Evolutionary conservation across 1,140 invertebrate species (phyloP), one percentile per base, ranked within the genome.

Genomic region (Temnothorax longispinosus): DNA sequence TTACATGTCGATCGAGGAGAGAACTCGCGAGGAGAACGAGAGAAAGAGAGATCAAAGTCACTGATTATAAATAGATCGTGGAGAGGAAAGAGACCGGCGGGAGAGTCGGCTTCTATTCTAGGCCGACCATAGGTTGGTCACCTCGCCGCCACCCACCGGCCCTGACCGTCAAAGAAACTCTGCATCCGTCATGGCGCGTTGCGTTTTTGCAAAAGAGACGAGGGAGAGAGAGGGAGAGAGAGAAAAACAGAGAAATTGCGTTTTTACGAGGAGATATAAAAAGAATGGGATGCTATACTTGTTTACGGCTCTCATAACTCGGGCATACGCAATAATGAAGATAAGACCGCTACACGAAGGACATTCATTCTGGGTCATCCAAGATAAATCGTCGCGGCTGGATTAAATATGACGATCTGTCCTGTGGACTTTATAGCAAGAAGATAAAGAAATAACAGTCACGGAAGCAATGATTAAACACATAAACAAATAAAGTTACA

Each of bases 111-210:
- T 54, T 89, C 88, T 90, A 90, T 90, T 90, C 78, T 50, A 32
- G 58, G 86, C 72, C 35, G 32, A 44, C 35, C 47, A 13, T 85
- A 85, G 64, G 58, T 52, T 71, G 71, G 52, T 41, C 50, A 88
- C 62, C 89, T 58, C 60, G 38, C 15, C n/a, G 41, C 71, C 89
- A 85, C 82, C 86, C 85, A 82, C 89, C 75, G 32, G 72, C 89
- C 89, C 78, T 91, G 90, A 88, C 90, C 89, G 90, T 87, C 87
- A 90, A 89, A 91, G 85, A 91, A 89, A 88, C 67, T 27, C 27
- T 10, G 62, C 62, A 67, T 44, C 54, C 27, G 35, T 27, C 27
- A 52, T 56, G 21, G 41, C 38, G 41, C 8, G 21, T 2, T n/a
- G 32, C 75, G 27, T 69, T 86, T 88, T 88, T 71, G 64, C 71